Base-by-base conservation (phyloP, 2,113 vertebrate species). In the Campylomormyrus tamandua region DNA sequence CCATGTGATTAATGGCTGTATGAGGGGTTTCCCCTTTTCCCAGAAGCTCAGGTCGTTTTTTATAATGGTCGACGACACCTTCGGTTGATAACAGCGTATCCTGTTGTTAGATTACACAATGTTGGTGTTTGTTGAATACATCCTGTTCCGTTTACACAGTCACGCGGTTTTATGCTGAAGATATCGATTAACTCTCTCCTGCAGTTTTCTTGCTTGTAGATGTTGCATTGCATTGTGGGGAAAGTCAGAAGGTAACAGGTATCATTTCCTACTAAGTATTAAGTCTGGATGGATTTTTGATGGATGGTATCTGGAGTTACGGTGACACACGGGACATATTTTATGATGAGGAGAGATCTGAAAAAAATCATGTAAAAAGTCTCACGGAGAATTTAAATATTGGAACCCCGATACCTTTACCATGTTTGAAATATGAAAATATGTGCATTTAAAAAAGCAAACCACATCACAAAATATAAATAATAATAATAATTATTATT, bases 1-100 rank as follows among this genome's bases (percentile, higher is more conserved):
- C 85, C 89, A 86, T 74, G 85, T 85, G 84, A 90, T 90, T 90
- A 90, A 90, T 87, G 85, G 49, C 56, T 77, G 49, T 21, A 66
- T 87, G 89, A 77, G 84, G 84, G 35, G 80, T 1, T 77, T n/a
- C n/a, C 46, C 87, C 84, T 49, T 52, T 87, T 15, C 24, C 46
- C 35, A 9, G n/a, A 53, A 90, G 24, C 46, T 56, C 10, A 4
- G 45, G 10, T 84, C 52, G 31, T 46, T 62, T 85, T 11, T 89
- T 83, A 89, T 62, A 24, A 46, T 31, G 77, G 80, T 24, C 24
- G 7, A 13, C 11, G 56, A 49, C 58, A 48, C 62, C 42, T 62
- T 58, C 49, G 77, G 39, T 31, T 84, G 50, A 56, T 58, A 58
- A 84, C 87, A 27, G 31, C 27, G 3, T 88, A 13, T 27, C 0